A percentile compares a stretch with the other conserved stretches of the same genome.
Conservation (phyloP, 2,113 vertebrate species). For the Chaenocephalus aceratus region DNA sequence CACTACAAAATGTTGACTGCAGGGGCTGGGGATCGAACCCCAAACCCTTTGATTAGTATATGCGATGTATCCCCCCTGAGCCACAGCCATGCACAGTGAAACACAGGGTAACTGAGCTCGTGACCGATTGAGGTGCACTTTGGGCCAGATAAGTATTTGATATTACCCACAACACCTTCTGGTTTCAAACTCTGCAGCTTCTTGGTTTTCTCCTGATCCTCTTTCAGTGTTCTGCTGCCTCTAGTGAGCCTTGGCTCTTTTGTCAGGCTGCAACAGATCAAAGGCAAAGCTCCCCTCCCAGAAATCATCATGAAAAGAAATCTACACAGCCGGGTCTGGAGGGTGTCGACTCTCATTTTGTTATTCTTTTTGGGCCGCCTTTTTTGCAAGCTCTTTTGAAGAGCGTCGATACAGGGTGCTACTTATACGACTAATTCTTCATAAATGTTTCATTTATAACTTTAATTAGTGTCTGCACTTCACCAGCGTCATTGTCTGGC, state of each 20-base stretch:
- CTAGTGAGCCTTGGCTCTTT: neutral
- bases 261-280: slow-evolving; percentile 26
- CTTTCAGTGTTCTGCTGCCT: neutral
- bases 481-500: neutral
- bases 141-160: neutral
- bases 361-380: neutral
- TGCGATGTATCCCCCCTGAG: too few species aligned
- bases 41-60: too few species aligned
- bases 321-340: slow-evolving; percentile 12
- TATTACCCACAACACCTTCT: neutral
- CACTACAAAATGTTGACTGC: too few species aligned
- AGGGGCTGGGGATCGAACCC: too few species aligned
- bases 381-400: slow-evolving; percentile 1
- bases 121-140: neutral
- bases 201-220: neutral
- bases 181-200: slow-evolving; percentile 5
- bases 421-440: neutral
- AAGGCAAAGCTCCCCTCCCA: slow-evolving; percentile 39
- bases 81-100: too few species aligned
- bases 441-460: neutral
- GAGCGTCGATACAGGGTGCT: neutral
- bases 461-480: neutral
- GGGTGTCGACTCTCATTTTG: slow-evolving; percentile 36
- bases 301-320: slow-evolving; percentile 42
- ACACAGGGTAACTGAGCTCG: too few species aligned